Base-by-base conservation (phyloP, 2,113 vertebrate genomes). In the Pelobates fuscus region DNA sequence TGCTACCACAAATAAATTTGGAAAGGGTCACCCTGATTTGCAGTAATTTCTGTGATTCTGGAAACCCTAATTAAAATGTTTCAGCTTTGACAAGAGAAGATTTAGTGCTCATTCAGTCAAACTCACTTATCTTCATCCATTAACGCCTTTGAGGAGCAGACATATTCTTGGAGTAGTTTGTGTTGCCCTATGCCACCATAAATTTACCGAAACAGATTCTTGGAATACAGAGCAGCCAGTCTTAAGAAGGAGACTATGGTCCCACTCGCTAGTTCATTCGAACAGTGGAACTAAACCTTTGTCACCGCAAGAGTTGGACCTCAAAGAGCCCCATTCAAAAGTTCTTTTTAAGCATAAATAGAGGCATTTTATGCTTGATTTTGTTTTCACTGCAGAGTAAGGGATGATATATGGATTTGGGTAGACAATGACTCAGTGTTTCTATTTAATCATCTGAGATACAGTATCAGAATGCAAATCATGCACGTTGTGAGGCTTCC, bases 91-190 rank as follows among this genome's bases (percentile, higher is more conserved):
- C 73, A 61, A 11, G 65, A 49, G 46, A 77, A 68, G 73, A 77
- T 77, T 77, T 68, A 77, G 41, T 61, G 30, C 65, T 30, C 44
- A 77, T 77, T 68, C 72, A 76, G 72, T 76, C 73, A 67, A 68
- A 32, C 27, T 77, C 73, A 68, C 55, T 77, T 77, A 61, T 77
- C 73, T 77, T 77, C 73, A 77, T 77, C 59, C 57, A 68, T 77
- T 77, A 77, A 61, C 64, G 65, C 41, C 65, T 77, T 67, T 49
- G 27, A 77, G 65, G 57, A 52, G 64, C 59, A 67, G 73, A 77
- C 73, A 68, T 77, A 67, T 77, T 77, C 73, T 77, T 68, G 64
- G 73, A 77, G 55, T 49, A 68, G 64, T 68, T 75, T 60, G 66
- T 60, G 72, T 75, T 68, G 73, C 65, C 65, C 73, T 61, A 68